phyloP scores from a whole-genome alignment of 2,888 invertebrate genomes.

The Drosophila affinis region DNA sequence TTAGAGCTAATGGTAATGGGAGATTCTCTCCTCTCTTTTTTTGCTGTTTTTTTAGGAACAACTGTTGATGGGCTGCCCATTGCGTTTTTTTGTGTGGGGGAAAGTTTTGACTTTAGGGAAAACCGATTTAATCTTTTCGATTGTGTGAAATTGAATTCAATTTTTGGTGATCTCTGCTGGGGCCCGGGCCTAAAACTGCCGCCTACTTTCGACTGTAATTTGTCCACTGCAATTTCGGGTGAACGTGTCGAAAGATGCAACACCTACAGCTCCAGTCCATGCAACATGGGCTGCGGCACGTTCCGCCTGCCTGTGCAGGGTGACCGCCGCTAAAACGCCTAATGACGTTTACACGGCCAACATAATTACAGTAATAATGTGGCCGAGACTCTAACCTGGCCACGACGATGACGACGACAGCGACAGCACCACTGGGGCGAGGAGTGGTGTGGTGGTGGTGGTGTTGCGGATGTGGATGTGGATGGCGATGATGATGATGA shows the following conservation, averaged over 20 bases:
- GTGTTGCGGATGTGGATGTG: neutral
- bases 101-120: neutral
- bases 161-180: neutral
- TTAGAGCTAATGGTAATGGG: constrained; percentile 57
- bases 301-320: constrained; percentile 14
- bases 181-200: too few relatives aligned
- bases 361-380: constrained; percentile 77
- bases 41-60: neutral
- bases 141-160: constrained; percentile 27
- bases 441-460: constrained; percentile 1
- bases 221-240: constrained; percentile 52
- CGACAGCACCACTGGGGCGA: neutral
- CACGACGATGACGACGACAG: neutral
- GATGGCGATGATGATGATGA: constrained; percentile 44
- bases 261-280: constrained; percentile 7
- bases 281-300: constrained; percentile 48
- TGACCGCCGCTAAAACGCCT: constrained; percentile 67
- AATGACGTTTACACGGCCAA: constrained; percentile 79
- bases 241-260: constrained; percentile 57
- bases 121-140: constrained; percentile 13
- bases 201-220: constrained; percentile 40
- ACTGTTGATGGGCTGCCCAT: constrained; percentile 14
- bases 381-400: constrained; percentile 46
- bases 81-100: neutral
- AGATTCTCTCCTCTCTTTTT: constrained; percentile 1